phyloP scores from a whole-genome alignment of 2,888 invertebrate species.

The Lottia gigantea region DNA sequence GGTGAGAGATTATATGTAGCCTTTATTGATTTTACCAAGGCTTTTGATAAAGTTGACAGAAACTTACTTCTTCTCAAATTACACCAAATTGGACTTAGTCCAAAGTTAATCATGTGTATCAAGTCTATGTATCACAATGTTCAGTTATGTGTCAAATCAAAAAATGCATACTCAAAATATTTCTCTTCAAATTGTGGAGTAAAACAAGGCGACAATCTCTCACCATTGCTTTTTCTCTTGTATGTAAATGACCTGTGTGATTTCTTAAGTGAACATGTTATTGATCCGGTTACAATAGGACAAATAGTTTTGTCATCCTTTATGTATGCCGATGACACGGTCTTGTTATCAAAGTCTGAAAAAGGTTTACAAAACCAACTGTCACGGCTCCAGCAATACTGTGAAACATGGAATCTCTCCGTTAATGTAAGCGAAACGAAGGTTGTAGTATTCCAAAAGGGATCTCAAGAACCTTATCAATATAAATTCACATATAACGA shows the following conservation, averaged over 20 bases:
- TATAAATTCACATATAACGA: too few species aligned
- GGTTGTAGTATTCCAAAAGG: neutral
- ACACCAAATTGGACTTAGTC: neutral
- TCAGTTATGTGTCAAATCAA: neutral
- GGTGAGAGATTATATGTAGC: neutral
- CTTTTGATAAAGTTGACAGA: neutral
- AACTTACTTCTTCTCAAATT: neutral
- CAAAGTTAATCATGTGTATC: neutral
- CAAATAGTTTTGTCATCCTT: neutral
- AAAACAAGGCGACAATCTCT: slow-evolving; percentile 3
- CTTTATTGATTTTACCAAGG: neutral
- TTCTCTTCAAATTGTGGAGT: neutral
- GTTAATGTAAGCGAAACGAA: neutral
- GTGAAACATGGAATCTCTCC: neutral
- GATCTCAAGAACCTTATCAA: neutral
- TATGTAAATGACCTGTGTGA: neutral
- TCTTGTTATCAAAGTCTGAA: neutral
- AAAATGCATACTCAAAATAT: neutral
- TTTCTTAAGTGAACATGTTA: neutral
- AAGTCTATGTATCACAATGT: neutral
- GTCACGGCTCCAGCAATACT: neutral
- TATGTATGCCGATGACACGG: neutral
- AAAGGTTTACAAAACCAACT: neutral
- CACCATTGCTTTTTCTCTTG: neutral
- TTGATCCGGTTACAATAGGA: neutral